Percentiles rank a stretch among this genome's conserved stretches.
These are phyloP conservation scores for Aphodius sticticus DNA, from an alignment of 2,888 invertebrate species.

Conservation along the genomic window DNA sequence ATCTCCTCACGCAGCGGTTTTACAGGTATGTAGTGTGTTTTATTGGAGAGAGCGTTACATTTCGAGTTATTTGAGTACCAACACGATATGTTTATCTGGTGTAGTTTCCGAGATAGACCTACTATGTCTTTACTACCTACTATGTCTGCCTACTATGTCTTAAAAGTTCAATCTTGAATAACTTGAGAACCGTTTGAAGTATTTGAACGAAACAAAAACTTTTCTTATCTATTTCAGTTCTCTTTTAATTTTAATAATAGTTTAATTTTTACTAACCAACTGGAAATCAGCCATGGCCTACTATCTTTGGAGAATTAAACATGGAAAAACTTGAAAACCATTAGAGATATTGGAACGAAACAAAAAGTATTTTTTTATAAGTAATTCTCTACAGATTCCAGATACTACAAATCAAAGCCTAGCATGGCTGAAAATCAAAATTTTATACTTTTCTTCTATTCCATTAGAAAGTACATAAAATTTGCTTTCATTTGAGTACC, in stretches of 20 bases:
- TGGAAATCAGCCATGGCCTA: neutral
- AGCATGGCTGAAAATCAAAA: neutral
- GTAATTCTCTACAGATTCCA: too few species aligned
- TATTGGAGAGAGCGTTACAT: too few species aligned
- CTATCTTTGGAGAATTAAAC: neutral
- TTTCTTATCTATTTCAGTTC: neutral
- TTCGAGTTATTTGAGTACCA: slow-evolving; percentile 18
- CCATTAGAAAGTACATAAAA: neutral
- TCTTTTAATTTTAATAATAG: neutral
- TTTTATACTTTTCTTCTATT: neutral
- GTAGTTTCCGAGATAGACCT: neutral
- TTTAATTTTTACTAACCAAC: neutral
- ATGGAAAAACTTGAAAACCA: too few species aligned
- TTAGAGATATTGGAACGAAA: too few species aligned
- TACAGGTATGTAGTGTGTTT: slow-evolving; percentile 33
- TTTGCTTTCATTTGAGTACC: slow-evolving; percentile 10
- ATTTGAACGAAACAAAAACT: too few species aligned
- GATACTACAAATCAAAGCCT: too few species aligned
- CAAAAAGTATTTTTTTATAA: too few species aligned
- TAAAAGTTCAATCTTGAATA: too few species aligned
- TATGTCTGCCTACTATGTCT: neutral
- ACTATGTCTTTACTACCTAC: neutral
- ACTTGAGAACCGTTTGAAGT: too few species aligned
- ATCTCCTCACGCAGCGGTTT: slow-evolving; percentile 52
- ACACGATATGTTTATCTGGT: neutral